Percentiles rank a stretch among this genome's conserved stretches.
Evolutionary conservation across 2,113 vertebrate genomes (phyloP).

Genomic region (Copsychus sechellarum): DNA sequence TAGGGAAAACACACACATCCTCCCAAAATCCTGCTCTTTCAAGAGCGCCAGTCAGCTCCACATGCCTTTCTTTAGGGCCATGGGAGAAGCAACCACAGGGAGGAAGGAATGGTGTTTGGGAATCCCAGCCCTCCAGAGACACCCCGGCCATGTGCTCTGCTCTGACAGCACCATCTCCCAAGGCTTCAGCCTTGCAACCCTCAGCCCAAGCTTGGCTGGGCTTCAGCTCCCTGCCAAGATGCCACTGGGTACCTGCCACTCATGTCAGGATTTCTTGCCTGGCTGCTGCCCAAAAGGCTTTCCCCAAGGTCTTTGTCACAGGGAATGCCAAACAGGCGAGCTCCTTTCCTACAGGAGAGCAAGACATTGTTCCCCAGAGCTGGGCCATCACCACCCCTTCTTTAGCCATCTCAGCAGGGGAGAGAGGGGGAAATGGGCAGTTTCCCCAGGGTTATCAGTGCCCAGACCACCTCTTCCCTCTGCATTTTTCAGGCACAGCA

Average conservation of each 20-base stretch:
- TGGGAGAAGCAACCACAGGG: rapidly evolving
- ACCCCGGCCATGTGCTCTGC: background rate
- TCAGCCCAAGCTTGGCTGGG: background rate
- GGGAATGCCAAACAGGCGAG: background rate
- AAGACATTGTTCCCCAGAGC: background rate
- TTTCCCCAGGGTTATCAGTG: background rate
- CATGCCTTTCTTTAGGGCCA: background rate
- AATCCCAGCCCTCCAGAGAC: background rate
- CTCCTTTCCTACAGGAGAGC: background rate
- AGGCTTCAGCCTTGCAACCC: background rate
- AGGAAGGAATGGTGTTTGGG: background rate
- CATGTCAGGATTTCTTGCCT: background rate
- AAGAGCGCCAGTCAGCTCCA: background rate
- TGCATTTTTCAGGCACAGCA: rapidly evolving
- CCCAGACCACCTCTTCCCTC: background rate
- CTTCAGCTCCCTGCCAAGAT: background rate
- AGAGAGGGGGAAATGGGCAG: background rate
- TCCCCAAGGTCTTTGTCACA: background rate
- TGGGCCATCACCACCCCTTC: background rate
- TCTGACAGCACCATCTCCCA: background rate
- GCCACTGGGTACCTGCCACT: background rate
- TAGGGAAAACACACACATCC: rapidly evolving
- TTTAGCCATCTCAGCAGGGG: background rate
- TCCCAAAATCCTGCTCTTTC: background rate
- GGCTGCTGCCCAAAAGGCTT: background rate